Percentiles rank a stretch among this genome's conserved stretches.
phyloP scores from a whole-genome alignment of 2,113 vertebrate genomes.

The Python bivittatus region DNA sequence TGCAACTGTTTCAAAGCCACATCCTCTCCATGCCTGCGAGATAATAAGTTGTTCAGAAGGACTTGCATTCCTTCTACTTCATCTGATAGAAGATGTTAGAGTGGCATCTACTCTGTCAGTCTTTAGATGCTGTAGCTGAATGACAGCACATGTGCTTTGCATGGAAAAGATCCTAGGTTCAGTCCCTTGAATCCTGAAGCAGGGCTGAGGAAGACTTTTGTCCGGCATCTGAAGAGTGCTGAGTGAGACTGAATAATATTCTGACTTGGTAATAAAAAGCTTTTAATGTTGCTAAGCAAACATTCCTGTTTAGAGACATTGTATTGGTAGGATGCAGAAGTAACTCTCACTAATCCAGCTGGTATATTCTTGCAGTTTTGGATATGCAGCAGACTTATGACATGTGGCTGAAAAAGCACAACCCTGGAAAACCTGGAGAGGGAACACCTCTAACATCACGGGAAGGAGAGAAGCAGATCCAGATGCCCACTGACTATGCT shows the following conservation, averaged over 20 bases:
- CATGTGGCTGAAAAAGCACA: constrained; percentile 82
- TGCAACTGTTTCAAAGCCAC: neutral
- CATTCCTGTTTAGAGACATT: neutral
- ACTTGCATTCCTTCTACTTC: neutral
- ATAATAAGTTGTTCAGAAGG: neutral
- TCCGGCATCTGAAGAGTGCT: neutral
- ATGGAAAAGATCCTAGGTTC: neutral
- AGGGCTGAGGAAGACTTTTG: neutral
- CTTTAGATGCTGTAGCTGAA: neutral
- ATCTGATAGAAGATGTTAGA: neutral
- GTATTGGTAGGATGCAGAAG: fast-evolving
- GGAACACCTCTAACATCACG: constrained; percentile 68
- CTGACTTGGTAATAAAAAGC: neutral
- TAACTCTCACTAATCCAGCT: constrained; percentile 18
- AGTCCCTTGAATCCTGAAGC: neutral
- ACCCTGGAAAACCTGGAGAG: constrained; percentile 78
- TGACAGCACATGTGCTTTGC: neutral
- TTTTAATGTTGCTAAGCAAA: neutral
- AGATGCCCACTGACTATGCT: constrained; percentile 93
- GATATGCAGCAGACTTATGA: constrained; percentile 96
- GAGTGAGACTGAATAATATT: neutral
- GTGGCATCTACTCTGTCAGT: neutral
- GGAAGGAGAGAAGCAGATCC: constrained; percentile 87
- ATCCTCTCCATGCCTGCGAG: too few relatives aligned
- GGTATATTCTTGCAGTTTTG: constrained; percentile 68